Evolutionary conservation across 2,888 invertebrate species (phyloP).

Genomic region (Spodoptera exigua): DNA sequence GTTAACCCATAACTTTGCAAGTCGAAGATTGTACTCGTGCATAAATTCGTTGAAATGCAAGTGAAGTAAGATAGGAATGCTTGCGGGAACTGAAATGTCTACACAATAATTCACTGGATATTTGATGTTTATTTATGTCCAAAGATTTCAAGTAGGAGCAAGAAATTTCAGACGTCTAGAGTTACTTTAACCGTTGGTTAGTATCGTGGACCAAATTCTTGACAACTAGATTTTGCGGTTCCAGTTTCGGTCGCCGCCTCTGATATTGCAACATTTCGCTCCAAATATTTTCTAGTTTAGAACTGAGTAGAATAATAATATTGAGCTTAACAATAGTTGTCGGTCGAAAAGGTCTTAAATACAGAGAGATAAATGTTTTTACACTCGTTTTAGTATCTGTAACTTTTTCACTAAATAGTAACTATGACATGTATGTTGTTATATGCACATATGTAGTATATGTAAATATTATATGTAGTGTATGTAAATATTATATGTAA

Average conservation of each 20-base stretch:
- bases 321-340: neutral
- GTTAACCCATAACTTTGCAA: too few species aligned
- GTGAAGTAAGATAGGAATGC: too few species aligned
- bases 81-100: neutral
- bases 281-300: slow-evolving; percentile 21
- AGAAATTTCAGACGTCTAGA: slow-evolving; percentile 11
- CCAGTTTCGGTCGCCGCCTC: slow-evolving; percentile 6
- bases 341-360: too few species aligned
- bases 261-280: slow-evolving; percentile 16
- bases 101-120: slow-evolving; percentile 24
- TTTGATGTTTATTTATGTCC: slow-evolving; percentile 26
- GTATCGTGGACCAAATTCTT: slow-evolving; percentile 22
- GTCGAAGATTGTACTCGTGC: too few species aligned
- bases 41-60: too few species aligned
- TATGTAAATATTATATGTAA: too few species aligned
- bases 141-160: slow-evolving; percentile 15
- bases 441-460: too few species aligned
- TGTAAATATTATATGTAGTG: too few species aligned
- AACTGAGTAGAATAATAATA: neutral
- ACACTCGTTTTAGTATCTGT: too few species aligned
- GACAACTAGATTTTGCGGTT: slow-evolving; percentile 21
- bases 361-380: too few species aligned
- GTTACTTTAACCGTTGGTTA: slow-evolving; percentile 22
- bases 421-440: too few species aligned
- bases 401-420: too few species aligned